Conservation (phyloP, 2,113 vertebrate species). For the Procavia capensis region DNA sequence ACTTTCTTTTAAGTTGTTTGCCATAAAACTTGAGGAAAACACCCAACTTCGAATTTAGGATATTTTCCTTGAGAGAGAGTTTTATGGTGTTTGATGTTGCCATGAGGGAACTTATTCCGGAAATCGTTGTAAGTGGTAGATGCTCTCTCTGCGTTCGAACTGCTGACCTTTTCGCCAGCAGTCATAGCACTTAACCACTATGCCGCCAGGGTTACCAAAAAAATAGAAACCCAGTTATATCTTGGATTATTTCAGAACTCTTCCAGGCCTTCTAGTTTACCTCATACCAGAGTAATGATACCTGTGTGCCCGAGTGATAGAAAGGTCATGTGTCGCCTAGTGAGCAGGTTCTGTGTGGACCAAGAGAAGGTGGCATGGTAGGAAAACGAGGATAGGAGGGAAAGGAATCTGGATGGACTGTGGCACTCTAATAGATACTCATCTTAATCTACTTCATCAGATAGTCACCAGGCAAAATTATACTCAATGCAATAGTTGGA, state of each 20-base stretch:
- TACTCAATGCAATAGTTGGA: neutral
- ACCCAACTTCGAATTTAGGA: neutral
- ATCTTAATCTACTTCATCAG: neutral
- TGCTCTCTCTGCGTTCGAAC: neutral
- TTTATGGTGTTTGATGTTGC: neutral
- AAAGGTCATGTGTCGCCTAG: too few species aligned
- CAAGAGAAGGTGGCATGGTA: neutral
- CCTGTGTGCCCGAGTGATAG: too few species aligned
- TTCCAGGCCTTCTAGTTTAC: too few species aligned
- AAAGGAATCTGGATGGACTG: neutral
- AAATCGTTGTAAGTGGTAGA: neutral
- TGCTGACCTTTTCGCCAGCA: too few species aligned
- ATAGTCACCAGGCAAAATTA: neutral
- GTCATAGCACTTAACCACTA: too few species aligned
- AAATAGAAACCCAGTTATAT: too few species aligned
- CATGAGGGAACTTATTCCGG: neutral
- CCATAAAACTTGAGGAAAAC: neutral
- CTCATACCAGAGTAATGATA: neutral
- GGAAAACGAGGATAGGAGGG: neutral
- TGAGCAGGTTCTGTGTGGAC: neutral
- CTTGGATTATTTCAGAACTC: too few species aligned
- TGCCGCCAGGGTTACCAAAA: too few species aligned
- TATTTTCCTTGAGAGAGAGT: neutral
- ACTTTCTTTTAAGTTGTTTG: conserved; percentile 29
- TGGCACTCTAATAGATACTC: neutral